A percentile compares a stretch with the other conserved stretches of the same genome.
Evolutionary conservation across 2,888 invertebrate species (phyloP).

Genomic region (Agonopterix subpropinquella): DNA sequence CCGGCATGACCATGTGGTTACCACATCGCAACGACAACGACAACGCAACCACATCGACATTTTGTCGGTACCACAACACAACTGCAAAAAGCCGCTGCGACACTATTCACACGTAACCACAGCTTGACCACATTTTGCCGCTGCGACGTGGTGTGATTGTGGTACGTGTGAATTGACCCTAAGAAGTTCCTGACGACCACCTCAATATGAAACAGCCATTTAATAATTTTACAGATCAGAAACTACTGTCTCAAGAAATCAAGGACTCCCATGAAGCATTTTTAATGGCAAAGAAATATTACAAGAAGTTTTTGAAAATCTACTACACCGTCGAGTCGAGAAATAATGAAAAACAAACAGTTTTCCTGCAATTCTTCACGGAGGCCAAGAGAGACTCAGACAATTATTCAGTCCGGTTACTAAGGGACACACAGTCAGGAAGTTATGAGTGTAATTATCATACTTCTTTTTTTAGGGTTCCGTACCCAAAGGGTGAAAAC

Average conservation of each 20-base stretch:
- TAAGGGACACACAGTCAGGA: slow-evolving; percentile 36
- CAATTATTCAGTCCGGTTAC: slow-evolving; percentile 45
- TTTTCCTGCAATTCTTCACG: slow-evolving; percentile 62
- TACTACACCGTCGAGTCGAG: slow-evolving; percentile 55
- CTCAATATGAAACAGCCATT: background rate
- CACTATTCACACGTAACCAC: too few relatives aligned
- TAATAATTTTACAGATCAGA: slow-evolving; percentile 44
- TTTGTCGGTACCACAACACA: too few relatives aligned
- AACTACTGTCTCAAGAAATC: slow-evolving; percentile 53
- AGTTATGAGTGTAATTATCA: slow-evolving; percentile 48
- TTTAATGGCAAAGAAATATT: slow-evolving; percentile 62
- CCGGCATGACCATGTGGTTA: too few relatives aligned
- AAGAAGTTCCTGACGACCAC: background rate
- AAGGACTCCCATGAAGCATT: slow-evolving; percentile 68
- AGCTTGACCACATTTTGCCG: too few relatives aligned
- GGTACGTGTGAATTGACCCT: too few relatives aligned
- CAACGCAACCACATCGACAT: too few relatives aligned
- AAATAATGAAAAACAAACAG: slow-evolving; percentile 34
- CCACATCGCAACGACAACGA: too few relatives aligned
- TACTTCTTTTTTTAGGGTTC: background rate
- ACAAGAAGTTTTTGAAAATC: slow-evolving; percentile 58
- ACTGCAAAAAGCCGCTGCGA: too few relatives aligned
- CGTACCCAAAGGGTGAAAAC: too few relatives aligned
- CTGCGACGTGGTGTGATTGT: too few relatives aligned
- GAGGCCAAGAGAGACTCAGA: slow-evolving; percentile 58